Percentiles rank a stretch among this genome's conserved stretches.
These are phyloP conservation scores for Danaus melanippus DNA, from an alignment of 1,140 invertebrate genomes.

Conservation along the genomic window DNA sequence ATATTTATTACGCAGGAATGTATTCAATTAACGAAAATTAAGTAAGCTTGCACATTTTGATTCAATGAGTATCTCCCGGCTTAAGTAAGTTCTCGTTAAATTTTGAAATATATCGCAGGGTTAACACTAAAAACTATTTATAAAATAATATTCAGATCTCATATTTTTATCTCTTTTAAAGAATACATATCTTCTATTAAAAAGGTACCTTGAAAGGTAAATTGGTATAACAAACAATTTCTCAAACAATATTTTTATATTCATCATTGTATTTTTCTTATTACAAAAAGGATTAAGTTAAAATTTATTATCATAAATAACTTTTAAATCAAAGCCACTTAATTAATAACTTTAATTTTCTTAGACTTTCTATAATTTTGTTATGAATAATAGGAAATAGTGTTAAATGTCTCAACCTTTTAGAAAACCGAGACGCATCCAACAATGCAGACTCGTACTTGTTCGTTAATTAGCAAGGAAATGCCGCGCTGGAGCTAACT, in stretches of 20 bases:
- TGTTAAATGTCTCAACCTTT: slow-evolving; percentile 7
- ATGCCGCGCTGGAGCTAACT: slow-evolving; percentile 19
- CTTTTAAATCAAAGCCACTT: not conserved
- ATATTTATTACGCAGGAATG: slow-evolving; percentile 2
- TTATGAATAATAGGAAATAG: not conserved
- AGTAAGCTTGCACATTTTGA: slow-evolving; percentile 19
- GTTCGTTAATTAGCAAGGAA: slow-evolving; percentile 26
- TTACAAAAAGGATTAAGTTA: too few relatives aligned
- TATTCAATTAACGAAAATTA: slow-evolving; percentile 12
- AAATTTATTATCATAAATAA: not conserved
- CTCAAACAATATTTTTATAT: too few relatives aligned
- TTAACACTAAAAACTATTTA: not conserved
- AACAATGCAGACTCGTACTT: slow-evolving; percentile 20
- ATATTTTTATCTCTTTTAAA: not conserved
- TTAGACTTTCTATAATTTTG: not conserved
- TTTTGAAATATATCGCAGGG: slow-evolving; percentile 14
- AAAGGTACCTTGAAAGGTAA: too few relatives aligned
- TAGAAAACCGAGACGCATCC: slow-evolving; percentile 17
- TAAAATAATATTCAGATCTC: not conserved
- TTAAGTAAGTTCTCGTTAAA: slow-evolving; percentile 22
- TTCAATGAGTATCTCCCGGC: slow-evolving; percentile 21
- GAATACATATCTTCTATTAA: too few relatives aligned
- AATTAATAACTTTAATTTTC: slow-evolving; percentile 1
- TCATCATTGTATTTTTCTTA: too few relatives aligned
- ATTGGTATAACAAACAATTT: too few relatives aligned